phyloP scores from a whole-genome alignment of 2,888 invertebrate species.

The Noctua fimbriata region DNA sequence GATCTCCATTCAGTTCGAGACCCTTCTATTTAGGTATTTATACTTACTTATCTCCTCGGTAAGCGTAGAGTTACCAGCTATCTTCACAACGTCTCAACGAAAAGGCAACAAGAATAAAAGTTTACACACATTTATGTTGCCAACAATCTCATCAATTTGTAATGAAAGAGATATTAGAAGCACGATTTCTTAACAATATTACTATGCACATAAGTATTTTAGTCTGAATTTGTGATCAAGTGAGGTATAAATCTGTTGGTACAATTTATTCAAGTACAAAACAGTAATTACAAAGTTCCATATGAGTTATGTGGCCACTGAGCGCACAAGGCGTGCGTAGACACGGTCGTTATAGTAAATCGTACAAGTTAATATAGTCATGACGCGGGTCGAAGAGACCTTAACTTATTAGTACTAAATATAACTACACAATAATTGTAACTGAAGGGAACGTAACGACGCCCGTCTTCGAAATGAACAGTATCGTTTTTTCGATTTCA shows the following conservation, averaged over 20 bases:
- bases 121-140: neutral
- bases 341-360: neutral
- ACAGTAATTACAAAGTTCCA: slow-evolving; percentile 19
- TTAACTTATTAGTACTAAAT: neutral
- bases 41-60: neutral
- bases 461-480: neutral
- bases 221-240: neutral
- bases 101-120: neutral
- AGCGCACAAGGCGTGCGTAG: neutral
- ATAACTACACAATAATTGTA: neutral
- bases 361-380: slow-evolving; percentile 19
- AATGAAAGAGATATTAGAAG: neutral
- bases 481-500: neutral
- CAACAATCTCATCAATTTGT: neutral
- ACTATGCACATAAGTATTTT: neutral
- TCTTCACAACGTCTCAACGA: neutral
- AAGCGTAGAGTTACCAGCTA: neutral
- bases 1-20: neutral
- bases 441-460: neutral
- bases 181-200: neutral
- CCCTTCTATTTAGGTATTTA: neutral
- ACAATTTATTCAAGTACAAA: neutral
- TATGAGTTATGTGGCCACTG: neutral
- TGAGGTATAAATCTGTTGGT: neutral
- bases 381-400: neutral